A percentile compares a stretch with the other conserved stretches of the same genome.
phyloP scores from a whole-genome alignment of 1,140 invertebrate species.

The Microplitis mediator region DNA sequence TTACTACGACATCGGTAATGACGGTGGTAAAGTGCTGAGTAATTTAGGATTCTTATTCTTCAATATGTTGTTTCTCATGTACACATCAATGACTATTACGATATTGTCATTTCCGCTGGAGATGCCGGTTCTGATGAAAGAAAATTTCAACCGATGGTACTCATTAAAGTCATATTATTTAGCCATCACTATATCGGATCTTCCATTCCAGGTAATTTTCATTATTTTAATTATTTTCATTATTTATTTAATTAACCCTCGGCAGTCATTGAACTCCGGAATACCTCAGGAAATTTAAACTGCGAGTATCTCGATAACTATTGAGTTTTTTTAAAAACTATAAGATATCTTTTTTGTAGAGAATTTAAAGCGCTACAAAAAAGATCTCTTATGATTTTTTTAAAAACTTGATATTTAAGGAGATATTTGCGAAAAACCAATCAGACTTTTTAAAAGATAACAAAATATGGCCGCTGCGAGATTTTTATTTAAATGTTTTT shows the following conservation, averaged over 20 bases:
- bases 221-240: neutral
- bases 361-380: too few species aligned
- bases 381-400: too few species aligned
- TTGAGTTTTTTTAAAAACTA: too few species aligned
- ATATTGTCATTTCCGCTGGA: conserved; percentile 96
- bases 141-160: conserved; percentile 98
- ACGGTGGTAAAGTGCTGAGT: conserved; percentile 92
- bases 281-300: neutral
- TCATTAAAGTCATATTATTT: conserved; percentile 94
- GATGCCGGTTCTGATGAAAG: conserved; percentile 91
- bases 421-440: too few species aligned
- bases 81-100: conserved; percentile 97
- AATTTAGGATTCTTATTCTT: conserved; percentile 97
- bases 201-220: conserved; percentile 88
- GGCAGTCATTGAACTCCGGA: neutral
- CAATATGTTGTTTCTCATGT: conserved; percentile 98
- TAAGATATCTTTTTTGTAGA: too few species aligned
- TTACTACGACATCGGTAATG: conserved; percentile 92
- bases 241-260: neutral
- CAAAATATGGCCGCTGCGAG: too few species aligned
- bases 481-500: conserved; percentile 25
- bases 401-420: too few species aligned
- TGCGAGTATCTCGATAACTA: too few species aligned
- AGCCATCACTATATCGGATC: conserved; percentile 93
- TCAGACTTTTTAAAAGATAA: too few species aligned